phyloP scores from a whole-genome alignment of 2,797 vertebrate genomes.

The Catamblyrhynchus diadema region DNA sequence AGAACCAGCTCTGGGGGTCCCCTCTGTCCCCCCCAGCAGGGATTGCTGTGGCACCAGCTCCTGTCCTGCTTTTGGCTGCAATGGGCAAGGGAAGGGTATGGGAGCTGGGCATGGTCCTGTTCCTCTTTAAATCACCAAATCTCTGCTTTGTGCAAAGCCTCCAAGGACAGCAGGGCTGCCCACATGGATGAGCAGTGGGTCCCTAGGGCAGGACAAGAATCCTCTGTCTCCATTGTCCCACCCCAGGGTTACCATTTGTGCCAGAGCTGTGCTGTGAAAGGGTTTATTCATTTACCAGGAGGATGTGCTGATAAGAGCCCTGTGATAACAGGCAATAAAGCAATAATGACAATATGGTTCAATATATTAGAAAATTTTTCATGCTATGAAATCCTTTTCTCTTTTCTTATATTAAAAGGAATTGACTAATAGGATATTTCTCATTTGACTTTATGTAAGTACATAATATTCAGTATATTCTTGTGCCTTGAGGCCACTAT shows the following conservation, averaged over 20 bases:
- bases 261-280: background rate
- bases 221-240: background rate
- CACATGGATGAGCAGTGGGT: background rate
- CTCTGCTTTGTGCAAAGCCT: background rate
- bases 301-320: conserved; percentile 24
- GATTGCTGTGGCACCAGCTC: background rate
- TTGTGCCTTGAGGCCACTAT: rapidly evolving
- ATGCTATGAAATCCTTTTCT: background rate
- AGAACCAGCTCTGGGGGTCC: background rate
- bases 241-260: background rate
- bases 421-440: background rate
- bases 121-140: background rate
- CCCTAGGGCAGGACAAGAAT: background rate
- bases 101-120: rapidly evolving
- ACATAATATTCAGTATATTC: background rate
- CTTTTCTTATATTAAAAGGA: background rate
- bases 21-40: background rate
- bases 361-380: conserved; percentile 2
- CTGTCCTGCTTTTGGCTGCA: background rate
- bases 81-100: background rate
- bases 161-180: background rate
- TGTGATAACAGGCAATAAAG: background rate
- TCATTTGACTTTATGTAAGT: background rate
- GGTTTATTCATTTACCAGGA: conserved; percentile 8
- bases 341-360: conserved; percentile 11